Conservation (phyloP, 1,140 invertebrate species). For the silkworm (Bombyx mori) region DNA sequence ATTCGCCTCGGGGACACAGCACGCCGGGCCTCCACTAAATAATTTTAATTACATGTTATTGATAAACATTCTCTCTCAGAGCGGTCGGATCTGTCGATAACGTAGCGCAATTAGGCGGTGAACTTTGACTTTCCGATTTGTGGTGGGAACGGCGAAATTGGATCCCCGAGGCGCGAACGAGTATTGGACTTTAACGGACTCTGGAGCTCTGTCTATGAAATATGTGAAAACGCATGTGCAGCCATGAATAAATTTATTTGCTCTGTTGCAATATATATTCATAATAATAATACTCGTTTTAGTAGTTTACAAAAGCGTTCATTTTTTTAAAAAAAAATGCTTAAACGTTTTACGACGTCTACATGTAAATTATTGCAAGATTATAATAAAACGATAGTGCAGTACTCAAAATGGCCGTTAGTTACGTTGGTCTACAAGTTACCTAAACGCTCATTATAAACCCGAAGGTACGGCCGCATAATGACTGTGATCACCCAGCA, state of each 20-base stretch:
- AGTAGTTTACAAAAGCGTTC: slow-evolving; percentile 9
- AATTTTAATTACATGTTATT: slow-evolving; percentile 70
- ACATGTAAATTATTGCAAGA: slow-evolving; percentile 1
- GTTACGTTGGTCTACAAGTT: slow-evolving; percentile 25
- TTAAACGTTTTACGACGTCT: slow-evolving; percentile 13
- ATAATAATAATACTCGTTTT: slow-evolving; percentile 3
- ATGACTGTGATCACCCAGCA: slow-evolving; percentile 53
- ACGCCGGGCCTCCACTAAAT: slow-evolving; percentile 42
- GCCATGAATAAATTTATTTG: slow-evolving; percentile 1
- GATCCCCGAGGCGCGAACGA: slow-evolving; percentile 14
- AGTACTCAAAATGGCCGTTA: slow-evolving; percentile 12
- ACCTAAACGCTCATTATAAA: slow-evolving; percentile 35
- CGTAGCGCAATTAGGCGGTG: slow-evolving; percentile 58
- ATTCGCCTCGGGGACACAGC: slow-evolving; percentile 49
- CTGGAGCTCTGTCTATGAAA: neutral
- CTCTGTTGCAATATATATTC: neutral
- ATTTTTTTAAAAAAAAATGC: too few species aligned
- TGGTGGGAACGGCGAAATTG: slow-evolving; percentile 57
- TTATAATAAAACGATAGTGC: neutral
- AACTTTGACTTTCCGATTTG: slow-evolving; percentile 59
- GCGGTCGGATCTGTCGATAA: slow-evolving; percentile 54
- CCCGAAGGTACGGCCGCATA: slow-evolving; percentile 36
- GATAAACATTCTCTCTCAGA: slow-evolving; percentile 58
- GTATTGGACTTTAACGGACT: neutral
- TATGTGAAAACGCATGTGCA: slow-evolving; percentile 1